Percentiles rank a stretch among this genome's conserved stretches.
phyloP scores from a whole-genome alignment of 2,797 vertebrate genomes.

The Rhynchotus rufescens region DNA sequence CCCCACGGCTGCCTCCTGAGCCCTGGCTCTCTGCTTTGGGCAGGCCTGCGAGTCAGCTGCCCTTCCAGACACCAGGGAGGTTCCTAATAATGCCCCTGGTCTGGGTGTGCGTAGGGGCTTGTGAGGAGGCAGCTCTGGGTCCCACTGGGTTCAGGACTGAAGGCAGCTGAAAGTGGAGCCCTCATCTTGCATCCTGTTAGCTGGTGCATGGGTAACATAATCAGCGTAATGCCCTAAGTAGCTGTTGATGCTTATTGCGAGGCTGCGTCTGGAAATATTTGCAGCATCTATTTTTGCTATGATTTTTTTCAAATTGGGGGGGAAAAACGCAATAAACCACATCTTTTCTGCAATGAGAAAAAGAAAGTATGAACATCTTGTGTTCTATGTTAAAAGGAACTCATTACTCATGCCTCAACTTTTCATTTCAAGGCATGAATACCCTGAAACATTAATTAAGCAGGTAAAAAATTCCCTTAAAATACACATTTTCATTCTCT shows the following conservation, averaged over 20 bases:
- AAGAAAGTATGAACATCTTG: neutral
- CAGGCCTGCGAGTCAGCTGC: neutral
- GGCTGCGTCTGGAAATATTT: slow-evolving; percentile 44
- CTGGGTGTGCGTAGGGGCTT: neutral
- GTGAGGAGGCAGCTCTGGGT: neutral
- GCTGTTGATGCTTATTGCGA: slow-evolving; percentile 26
- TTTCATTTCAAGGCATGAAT: neutral
- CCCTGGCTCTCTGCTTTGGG: too few species aligned
- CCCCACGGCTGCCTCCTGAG: neutral
- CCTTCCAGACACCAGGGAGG: neutral
- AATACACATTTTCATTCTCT: neutral
- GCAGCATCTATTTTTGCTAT: neutral
- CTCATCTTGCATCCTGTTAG: neutral
- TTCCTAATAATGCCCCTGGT: neutral
- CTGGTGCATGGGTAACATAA: neutral
- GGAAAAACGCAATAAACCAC: neutral
- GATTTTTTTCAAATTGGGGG: neutral
- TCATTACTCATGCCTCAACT: neutral
- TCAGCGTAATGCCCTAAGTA: slow-evolving; percentile 1
- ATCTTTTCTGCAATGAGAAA: neutral
- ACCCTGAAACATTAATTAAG: neutral
- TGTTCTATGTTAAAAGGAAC: neutral
- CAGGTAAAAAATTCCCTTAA: neutral
- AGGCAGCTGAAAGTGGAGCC: neutral
- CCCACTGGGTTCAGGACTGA: neutral